Percentiles rank a stretch among this genome's conserved stretches.
These are phyloP conservation scores for Tubulanus polymorphus DNA, from an alignment of 2,888 invertebrate species.

Conservation along the genomic window DNA sequence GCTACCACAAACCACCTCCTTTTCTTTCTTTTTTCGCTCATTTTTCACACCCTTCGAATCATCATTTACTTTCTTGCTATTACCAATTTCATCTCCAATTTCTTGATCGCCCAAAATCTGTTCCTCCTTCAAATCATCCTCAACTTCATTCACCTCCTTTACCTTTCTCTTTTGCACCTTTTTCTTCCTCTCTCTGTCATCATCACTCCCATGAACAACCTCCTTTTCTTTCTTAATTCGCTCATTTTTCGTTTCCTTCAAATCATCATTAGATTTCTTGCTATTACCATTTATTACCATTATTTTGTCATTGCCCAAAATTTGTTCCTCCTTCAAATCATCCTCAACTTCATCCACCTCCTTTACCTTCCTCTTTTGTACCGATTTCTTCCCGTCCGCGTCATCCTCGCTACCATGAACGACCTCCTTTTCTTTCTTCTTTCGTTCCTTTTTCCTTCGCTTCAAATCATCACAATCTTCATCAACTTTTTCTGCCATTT, in stretches of 20 bases:
- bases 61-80: too few species aligned
- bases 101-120: too few species aligned
- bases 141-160: conserved; percentile 4
- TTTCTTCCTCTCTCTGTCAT: not conserved
- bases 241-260: not conserved
- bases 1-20: too few species aligned
- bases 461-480: conserved; percentile 14
- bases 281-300: conserved; percentile 9
- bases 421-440: conserved; percentile 1
- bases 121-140: too few species aligned
- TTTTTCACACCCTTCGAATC: too few species aligned
- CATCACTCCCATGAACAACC: not conserved
- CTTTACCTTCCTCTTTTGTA: conserved; percentile 1
- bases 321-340: too few species aligned
- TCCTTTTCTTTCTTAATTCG: conserved; percentile 1
- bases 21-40: too few species aligned
- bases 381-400: not conserved
- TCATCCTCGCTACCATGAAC: not conserved
- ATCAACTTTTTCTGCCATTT: too few species aligned
- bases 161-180: conserved; percentile 1
- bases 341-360: conserved; percentile 6
- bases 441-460: not conserved
- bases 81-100: too few species aligned
- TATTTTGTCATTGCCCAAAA: too few species aligned
- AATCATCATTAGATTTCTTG: conserved; percentile 13